phyloP scores from a whole-genome alignment of 1,140 invertebrate species.

The Agrilus planipennis region DNA sequence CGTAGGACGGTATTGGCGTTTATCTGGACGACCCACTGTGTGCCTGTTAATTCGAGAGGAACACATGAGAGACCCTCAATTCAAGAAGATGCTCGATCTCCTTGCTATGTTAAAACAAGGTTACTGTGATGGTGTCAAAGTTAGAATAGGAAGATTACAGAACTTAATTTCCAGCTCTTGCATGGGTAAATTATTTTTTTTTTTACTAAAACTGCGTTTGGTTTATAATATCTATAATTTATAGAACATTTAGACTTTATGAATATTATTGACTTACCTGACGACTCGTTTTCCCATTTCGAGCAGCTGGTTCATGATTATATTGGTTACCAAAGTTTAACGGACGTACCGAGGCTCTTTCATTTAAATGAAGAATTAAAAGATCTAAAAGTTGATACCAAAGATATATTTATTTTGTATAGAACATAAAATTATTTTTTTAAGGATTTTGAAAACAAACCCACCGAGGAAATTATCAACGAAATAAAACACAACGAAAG shows the following conservation, averaged over 20 bases:
- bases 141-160: constrained; percentile 87
- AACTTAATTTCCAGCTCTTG: constrained; percentile 91
- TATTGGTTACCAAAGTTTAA: constrained; percentile 92
- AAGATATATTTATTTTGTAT: too few species aligned
- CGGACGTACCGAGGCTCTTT: constrained; percentile 80
- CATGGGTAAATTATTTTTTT: constrained; percentile 48
- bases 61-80: constrained; percentile 94
- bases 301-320: constrained; percentile 83
- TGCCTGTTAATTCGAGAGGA: constrained; percentile 92
- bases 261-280: constrained; percentile 58
- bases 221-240: constrained; percentile 24
- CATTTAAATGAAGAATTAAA: constrained; percentile 54
- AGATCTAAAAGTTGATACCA: constrained; percentile 47
- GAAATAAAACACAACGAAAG: constrained; percentile 56
- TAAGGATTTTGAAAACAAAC: constrained; percentile 41
- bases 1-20: constrained; percentile 82
- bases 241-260: constrained; percentile 94
- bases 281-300: constrained; percentile 66
- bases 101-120: constrained; percentile 96
- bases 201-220: neutral
- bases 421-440: too few species aligned
- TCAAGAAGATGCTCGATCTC: constrained; percentile 92
- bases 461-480: constrained; percentile 62
- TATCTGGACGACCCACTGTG: constrained; percentile 93
- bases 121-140: constrained; percentile 88